phyloP scores from a whole-genome alignment of 2,888 invertebrate genomes.

The Lasioglossum oenotherae region DNA sequence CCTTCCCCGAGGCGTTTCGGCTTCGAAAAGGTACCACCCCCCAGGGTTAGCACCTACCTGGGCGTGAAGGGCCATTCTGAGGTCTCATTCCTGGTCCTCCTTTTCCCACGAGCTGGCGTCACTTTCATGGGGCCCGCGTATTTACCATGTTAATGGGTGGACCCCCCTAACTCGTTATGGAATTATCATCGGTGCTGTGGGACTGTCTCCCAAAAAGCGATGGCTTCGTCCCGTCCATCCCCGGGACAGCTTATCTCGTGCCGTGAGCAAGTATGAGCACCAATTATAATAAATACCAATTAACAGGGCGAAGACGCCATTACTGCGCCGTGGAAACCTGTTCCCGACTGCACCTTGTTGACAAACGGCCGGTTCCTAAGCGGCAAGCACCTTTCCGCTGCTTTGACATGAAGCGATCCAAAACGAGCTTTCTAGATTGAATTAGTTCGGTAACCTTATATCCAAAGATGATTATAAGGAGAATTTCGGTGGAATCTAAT shows the following conservation, averaged over 20 bases:
- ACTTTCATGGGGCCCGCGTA: constrained; percentile 66
- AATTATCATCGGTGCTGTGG: constrained; percentile 72
- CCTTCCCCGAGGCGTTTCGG: constrained; percentile 61
- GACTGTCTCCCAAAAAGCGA: constrained; percentile 48
- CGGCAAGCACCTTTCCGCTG: constrained; percentile 29
- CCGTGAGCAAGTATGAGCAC: constrained; percentile 76
- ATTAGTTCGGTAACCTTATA: constrained; percentile 43
- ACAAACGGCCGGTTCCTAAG: constrained; percentile 59
- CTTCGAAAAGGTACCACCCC: constrained; percentile 53
- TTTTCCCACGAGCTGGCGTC: constrained; percentile 72
- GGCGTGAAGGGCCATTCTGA: constrained; percentile 65
- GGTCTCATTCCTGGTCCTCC: constrained; percentile 62
- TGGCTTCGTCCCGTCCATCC: constrained; percentile 57
- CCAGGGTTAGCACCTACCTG: constrained; percentile 68
- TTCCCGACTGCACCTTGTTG: constrained; percentile 61
- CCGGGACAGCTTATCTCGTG: constrained; percentile 61
- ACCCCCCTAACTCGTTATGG: constrained; percentile 75
- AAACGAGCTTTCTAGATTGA: constrained; percentile 41
- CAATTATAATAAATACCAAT: constrained; percentile 84
- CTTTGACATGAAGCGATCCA: constrained; percentile 51
- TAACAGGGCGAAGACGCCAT: constrained; percentile 80
- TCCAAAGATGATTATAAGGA: constrained; percentile 13
- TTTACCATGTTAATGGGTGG: constrained; percentile 78
- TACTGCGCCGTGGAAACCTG: constrained; percentile 67
- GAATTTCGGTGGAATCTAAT: constrained; percentile 28